A percentile compares a stretch with the other conserved stretches of the same genome.
phyloP scores from a whole-genome alignment of 2,113 vertebrate genomes.

The Acrocephalus arundinaceus region DNA sequence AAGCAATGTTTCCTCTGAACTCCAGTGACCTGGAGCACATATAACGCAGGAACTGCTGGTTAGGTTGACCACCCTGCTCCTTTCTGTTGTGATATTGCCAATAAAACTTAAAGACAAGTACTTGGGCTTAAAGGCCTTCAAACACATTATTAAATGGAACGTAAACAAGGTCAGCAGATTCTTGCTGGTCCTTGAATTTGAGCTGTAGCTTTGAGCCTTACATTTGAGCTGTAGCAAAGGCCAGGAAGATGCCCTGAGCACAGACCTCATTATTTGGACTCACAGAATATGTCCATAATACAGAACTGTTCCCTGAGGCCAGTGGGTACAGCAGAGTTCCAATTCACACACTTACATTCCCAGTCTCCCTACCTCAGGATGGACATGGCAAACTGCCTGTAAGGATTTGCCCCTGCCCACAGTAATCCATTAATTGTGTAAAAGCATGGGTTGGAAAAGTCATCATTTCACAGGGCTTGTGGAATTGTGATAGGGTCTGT shows the following conservation, averaged over 20 bases:
- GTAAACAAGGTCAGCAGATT: slow-evolving; percentile 34
- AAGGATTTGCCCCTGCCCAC: not conserved
- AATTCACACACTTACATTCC: not conserved
- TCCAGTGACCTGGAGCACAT: slow-evolving; percentile 19
- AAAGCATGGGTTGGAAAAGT: not conserved
- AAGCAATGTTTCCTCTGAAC: slow-evolving; percentile 42
- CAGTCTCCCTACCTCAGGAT: rapidly evolving
- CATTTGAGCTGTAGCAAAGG: not conserved
- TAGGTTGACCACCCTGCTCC: slow-evolving; percentile 7
- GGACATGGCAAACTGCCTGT: not conserved
- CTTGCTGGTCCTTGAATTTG: slow-evolving; percentile 22
- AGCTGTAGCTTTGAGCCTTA: not conserved
- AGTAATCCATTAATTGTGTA: not conserved
- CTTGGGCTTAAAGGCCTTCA: slow-evolving; percentile 40
- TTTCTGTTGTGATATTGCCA: slow-evolving; percentile 39
- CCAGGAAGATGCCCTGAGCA: not conserved
- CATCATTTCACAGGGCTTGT: not conserved
- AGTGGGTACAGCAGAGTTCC: not conserved
- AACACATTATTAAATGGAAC: slow-evolving; percentile 46
- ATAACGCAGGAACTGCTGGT: not conserved
- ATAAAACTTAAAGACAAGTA: slow-evolving; percentile 57
- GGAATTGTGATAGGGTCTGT: not conserved
- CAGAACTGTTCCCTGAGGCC: not conserved
- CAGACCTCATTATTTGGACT: not conserved
- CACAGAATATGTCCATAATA: not conserved